Conservation (phyloP, 2,113 vertebrate species). For the Calidris pugnax region DNA sequence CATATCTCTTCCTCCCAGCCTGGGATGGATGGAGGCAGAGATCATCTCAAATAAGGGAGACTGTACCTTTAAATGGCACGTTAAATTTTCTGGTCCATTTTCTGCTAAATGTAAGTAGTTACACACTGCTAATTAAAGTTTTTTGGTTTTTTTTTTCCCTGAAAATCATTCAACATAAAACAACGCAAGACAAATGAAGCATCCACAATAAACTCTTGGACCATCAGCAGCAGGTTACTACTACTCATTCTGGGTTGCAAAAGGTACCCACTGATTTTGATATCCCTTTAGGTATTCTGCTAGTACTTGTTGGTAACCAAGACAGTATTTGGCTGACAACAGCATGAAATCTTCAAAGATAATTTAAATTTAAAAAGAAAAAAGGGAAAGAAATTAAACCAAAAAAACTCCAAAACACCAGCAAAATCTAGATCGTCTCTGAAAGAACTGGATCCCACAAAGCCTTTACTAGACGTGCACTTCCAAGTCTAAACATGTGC, state of each 20-base stretch:
- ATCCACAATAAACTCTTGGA: neutral
- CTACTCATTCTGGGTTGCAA: neutral
- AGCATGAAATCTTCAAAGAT: neutral
- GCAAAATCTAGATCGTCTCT: neutral
- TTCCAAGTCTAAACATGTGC: neutral
- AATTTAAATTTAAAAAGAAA: neutral
- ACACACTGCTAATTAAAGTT: neutral
- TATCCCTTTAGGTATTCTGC: neutral
- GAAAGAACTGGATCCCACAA: neutral
- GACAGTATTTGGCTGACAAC: accelerated
- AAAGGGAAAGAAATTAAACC: neutral
- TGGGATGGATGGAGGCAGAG: neutral
- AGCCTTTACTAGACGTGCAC: neutral
- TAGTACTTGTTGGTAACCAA: neutral
- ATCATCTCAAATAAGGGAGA: too few relatives aligned
- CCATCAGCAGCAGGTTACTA: neutral
- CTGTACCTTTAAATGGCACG: neutral
- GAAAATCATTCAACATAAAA: neutral
- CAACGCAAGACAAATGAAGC: neutral
- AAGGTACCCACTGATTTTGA: neutral
- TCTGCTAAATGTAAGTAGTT: neutral
- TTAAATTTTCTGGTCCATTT: neutral
- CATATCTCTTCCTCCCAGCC: neutral
- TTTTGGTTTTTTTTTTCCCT: neutral
- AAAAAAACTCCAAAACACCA: neutral